phyloP scores from a whole-genome alignment of 2,113 vertebrate genomes.

The Dipodomys spectabilis region DNA sequence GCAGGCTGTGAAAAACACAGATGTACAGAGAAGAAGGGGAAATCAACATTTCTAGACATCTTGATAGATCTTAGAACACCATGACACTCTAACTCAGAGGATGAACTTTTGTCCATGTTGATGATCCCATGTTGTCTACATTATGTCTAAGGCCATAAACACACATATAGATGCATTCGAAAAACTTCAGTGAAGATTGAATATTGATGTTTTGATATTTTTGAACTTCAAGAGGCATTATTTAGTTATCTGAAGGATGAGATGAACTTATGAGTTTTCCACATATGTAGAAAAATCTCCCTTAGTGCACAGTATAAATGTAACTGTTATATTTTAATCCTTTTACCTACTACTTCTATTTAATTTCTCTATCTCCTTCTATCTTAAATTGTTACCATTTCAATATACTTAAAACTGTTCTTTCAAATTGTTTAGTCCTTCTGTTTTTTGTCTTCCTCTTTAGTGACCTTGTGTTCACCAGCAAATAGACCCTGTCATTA shows the following conservation, averaged over 20 bases:
- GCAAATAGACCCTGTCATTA: background rate
- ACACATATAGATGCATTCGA: background rate
- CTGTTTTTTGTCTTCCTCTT: background rate
- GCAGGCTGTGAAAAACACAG: constrained; percentile 27
- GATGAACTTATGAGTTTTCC: constrained; percentile 11
- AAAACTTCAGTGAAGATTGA: background rate
- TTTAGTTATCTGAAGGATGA: background rate
- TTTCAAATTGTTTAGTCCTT: background rate
- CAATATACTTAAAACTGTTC: background rate
- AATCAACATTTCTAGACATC: constrained; percentile 25
- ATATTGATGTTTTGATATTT: no score
- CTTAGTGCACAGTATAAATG: background rate
- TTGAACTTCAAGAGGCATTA: no score
- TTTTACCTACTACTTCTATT: background rate
- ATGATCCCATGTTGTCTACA: background rate
- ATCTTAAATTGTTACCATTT: background rate
- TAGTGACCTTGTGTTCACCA: background rate
- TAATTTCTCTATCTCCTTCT: background rate
- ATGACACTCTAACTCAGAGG: background rate
- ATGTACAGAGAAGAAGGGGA: constrained; percentile 4
- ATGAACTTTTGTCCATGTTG: background rate
- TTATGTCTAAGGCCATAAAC: background rate
- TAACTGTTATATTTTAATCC: background rate
- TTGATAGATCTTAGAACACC: background rate
- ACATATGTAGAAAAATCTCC: background rate